Percentiles rank a stretch among this genome's conserved stretches.
phyloP scores from a whole-genome alignment of 1,140 invertebrate species.

The Drosophila carrolli region DNA sequence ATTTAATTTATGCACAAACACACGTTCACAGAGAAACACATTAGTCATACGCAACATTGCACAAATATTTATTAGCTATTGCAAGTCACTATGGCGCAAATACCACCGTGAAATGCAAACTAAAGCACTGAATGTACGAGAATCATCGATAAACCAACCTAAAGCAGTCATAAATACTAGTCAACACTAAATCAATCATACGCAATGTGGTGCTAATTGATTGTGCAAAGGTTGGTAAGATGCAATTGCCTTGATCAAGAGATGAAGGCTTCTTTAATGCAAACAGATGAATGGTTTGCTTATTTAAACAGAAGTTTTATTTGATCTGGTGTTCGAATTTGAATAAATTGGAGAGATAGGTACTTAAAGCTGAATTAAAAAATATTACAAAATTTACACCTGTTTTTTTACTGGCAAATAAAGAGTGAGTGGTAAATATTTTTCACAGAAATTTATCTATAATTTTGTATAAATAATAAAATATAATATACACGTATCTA shows the following conservation, averaged over 20 bases:
- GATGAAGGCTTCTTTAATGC: conserved; percentile 1
- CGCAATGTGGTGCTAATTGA: conserved; percentile 65
- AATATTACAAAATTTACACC: not conserved
- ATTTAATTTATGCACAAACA: conserved; percentile 70
- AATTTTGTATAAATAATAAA: too few relatives aligned
- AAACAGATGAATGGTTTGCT: conserved; percentile 6
- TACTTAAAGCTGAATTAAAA: not conserved
- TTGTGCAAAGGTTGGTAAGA: conserved; percentile 38
- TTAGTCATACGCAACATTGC: conserved; percentile 71
- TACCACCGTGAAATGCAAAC: conserved; percentile 17
- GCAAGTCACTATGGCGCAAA: conserved; percentile 25
- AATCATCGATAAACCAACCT: conserved; percentile 48
- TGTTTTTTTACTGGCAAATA: too few relatives aligned
- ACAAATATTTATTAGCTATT: conserved; percentile 75
- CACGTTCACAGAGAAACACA: conserved; percentile 9
- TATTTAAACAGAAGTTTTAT: not conserved
- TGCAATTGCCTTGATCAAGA: conserved; percentile 6
- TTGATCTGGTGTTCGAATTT: too few relatives aligned
- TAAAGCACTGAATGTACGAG: not conserved
- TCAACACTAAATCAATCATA: conserved; percentile 70
- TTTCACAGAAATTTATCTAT: too few relatives aligned
- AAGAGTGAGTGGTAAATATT: too few relatives aligned
- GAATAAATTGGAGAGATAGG: not conserved
- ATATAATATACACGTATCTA: too few relatives aligned
- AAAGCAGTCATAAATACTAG: conserved; percentile 42